Evolutionary conservation across 2,113 vertebrate genomes (phyloP).

Genomic region (Lasiurus borealis): DNA sequence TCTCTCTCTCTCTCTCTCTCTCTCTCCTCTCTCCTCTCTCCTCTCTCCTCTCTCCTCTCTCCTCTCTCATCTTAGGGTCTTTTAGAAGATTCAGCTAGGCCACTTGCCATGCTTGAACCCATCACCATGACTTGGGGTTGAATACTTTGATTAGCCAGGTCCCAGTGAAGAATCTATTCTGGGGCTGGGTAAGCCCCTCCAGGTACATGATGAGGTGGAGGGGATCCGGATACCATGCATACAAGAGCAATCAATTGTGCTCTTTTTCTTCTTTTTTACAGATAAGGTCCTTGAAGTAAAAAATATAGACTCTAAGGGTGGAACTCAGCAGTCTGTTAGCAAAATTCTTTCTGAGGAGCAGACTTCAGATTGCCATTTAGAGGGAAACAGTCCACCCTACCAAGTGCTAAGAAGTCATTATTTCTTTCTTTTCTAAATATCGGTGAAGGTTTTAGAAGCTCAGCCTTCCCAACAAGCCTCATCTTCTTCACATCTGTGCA

Average conservation of each 20-base stretch:
- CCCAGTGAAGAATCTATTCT: background rate
- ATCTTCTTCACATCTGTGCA: slow-evolving; percentile 13
- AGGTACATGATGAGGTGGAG: background rate
- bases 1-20: background rate
- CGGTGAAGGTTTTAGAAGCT: background rate
- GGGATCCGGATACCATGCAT: too few species aligned
- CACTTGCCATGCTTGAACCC: background rate
- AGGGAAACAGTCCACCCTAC: background rate
- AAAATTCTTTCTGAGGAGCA: slow-evolving; percentile 30
- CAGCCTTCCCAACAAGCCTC: slow-evolving; percentile 21
- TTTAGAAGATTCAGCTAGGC: background rate
- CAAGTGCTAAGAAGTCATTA: background rate
- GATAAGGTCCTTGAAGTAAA: background rate
- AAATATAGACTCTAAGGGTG: background rate
- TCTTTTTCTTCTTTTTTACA: background rate
- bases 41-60: background rate
- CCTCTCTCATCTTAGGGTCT: background rate
- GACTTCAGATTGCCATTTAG: background rate
- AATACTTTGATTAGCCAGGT: background rate
- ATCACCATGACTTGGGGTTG: background rate
- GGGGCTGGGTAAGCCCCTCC: background rate
- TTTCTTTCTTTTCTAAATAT: slow-evolving; percentile 10
- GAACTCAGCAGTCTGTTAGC: background rate
- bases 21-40: background rate
- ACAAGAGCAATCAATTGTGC: background rate